Conservation (phyloP, 2,888 invertebrate genomes). For the Campoplex nolae region DNA sequence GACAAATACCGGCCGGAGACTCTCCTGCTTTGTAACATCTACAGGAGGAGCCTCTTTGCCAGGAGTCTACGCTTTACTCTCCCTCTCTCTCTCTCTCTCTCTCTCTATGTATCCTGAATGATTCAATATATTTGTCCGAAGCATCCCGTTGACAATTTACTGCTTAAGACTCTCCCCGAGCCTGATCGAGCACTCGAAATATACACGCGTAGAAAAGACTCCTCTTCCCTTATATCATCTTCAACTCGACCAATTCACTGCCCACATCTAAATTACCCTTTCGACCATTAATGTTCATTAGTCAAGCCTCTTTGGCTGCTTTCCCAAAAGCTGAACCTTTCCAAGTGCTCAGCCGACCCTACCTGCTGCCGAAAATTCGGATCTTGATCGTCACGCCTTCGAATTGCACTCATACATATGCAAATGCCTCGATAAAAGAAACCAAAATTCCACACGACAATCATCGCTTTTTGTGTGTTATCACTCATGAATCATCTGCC, state of each 20-base stretch:
- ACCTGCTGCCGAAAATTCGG: background rate
- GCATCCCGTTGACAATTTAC: conserved; percentile 32
- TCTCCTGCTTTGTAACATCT: background rate
- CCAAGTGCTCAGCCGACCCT: background rate
- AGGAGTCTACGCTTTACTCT: background rate
- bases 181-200: conserved; percentile 5
- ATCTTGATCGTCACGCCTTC: conserved; percentile 4
- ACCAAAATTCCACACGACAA: background rate
- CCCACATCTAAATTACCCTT: background rate
- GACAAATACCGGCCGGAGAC: conserved; percentile 16
- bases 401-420: background rate
- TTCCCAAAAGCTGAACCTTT: conserved; percentile 11
- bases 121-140: conserved; percentile 29
- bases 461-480: too few species aligned
- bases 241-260: background rate
- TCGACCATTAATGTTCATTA: background rate
- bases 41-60: background rate
- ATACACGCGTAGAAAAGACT: background rate
- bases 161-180: background rate
- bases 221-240: background rate
- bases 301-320: background rate
- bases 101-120: conserved; percentile 49
- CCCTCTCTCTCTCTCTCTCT: background rate
- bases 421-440: background rate
- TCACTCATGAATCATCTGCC: too few species aligned